These are phyloP conservation scores for Minunthozetes semirufus DNA, from an alignment of 2,888 invertebrate species.

Conservation along the genomic window DNA sequence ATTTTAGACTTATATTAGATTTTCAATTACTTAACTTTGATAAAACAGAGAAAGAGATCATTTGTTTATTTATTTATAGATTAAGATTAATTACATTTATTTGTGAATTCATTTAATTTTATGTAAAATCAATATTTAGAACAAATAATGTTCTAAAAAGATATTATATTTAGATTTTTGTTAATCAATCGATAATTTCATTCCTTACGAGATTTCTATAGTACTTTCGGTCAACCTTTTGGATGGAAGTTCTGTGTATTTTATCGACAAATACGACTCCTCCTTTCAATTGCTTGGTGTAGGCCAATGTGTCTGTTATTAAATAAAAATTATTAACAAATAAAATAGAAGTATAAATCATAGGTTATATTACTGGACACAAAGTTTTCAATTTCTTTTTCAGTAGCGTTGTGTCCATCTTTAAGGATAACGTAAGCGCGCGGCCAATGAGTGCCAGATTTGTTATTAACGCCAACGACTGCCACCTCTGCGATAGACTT, in stretches of 20 bases:
- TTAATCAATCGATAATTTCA: neutral
- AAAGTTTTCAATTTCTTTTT: neutral
- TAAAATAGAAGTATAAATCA: too few species aligned
- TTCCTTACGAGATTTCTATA: neutral
- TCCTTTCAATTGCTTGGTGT: conserved; percentile 9
- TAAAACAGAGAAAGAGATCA: too few species aligned
- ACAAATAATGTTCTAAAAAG: too few species aligned
- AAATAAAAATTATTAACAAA: neutral
- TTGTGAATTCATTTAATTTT: too few species aligned
- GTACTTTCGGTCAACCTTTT: conserved; percentile 12
- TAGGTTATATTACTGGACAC: neutral
- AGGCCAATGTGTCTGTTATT: conserved; percentile 5
- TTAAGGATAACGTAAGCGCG: conserved; percentile 17
- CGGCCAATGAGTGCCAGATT: neutral
- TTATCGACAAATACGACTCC: neutral
- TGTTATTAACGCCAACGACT: conserved; percentile 21
- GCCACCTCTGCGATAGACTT: conserved; percentile 1
- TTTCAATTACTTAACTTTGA: too few species aligned
- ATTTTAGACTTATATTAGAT: too few species aligned
- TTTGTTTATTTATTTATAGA: too few species aligned
- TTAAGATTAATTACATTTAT: too few species aligned
- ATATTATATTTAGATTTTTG: too few species aligned
- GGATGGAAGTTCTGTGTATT: neutral
- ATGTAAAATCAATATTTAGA: too few species aligned
- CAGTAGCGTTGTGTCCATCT: neutral